Conservation (phyloP, 1,140 invertebrate species). For the Portunus trituberculatus region DNA sequence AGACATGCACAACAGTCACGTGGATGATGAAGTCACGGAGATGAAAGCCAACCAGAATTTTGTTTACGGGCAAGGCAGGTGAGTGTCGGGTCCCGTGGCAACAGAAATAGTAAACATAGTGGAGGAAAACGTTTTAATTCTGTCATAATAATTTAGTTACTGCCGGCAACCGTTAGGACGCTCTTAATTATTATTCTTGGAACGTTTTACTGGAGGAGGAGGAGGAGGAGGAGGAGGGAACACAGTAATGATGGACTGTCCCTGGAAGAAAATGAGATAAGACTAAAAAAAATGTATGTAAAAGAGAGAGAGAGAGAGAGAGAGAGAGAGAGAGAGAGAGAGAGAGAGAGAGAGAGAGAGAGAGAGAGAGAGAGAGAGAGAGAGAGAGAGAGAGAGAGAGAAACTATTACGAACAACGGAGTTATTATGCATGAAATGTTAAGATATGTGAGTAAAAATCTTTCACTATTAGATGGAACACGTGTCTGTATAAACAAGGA, state of each 20-base stretch:
- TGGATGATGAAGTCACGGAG: too few species aligned
- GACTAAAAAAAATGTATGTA: background rate
- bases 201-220: too few species aligned
- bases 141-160: too few species aligned
- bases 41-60: too few species aligned
- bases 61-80: too few species aligned
- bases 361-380: background rate
- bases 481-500: background rate
- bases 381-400: background rate
- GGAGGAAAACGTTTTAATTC: too few species aligned
- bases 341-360: background rate
- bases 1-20: too few species aligned
- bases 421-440: background rate
- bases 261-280: too few species aligned
- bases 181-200: background rate
- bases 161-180: too few species aligned
- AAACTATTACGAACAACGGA: background rate
- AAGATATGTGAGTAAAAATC: background rate
- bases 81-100: too few species aligned
- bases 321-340: background rate
- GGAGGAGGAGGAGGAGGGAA: background rate
- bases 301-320: background rate
- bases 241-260: too few species aligned
- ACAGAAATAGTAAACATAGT: too few species aligned
- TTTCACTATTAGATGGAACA: background rate